Base-by-base conservation (phyloP, 2,888 invertebrate species). In the Margaritifera margaritifera region DNA sequence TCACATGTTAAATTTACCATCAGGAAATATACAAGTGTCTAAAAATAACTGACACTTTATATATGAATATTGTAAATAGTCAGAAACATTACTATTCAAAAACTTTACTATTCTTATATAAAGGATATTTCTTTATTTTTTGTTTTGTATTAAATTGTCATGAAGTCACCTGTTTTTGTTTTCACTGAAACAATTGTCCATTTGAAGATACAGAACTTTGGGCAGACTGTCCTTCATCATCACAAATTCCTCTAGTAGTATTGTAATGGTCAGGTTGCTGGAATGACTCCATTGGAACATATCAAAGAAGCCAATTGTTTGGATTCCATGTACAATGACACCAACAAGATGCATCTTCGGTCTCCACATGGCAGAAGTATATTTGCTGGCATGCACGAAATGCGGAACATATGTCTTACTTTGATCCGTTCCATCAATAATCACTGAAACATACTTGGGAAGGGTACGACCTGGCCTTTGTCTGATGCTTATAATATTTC, bases 121-220 rank as follows among this genome's bases (percentile, higher is more conserved):
- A n/a, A n/a, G n/a, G n/a, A n/a, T n/a, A n/a, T n/a, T n/a, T n/a
- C n/a, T n/a, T n/a, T n/a, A n/a, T n/a, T n/a, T n/a, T n/a, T n/a
- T n/a, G n/a, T n/a, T n/a, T n/a, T n/a, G n/a, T n/a, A n/a, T n/a
- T n/a, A n/a, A n/a, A n/a, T n/a, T n/a, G n/a, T n/a, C n/a, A n/a
- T n/a, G n/a, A 24, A 62, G 15, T 22, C 64, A 68, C 68, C 63
- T 20, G 25, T 64, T 69, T 58, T 69, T 69, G 20, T 66, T 69
- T 51, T 65, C 65, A 22, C 65, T 65, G 15, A 27, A 59, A 57
- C 65, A 69, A 50, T 70, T 70, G 19, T 70, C 66, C 70, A 70
- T 70, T 51, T 70, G 70, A 6, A 70, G 42, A 24, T 69, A 69
- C 18, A 69, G n/a, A 6, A 19, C 50, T 4, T 65, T 62, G 19